A percentile compares a stretch with the other conserved stretches of the same genome.
These are phyloP conservation scores for Micropterix aruncella DNA, from an alignment of 2,888 invertebrate genomes.

Conservation along the genomic window DNA sequence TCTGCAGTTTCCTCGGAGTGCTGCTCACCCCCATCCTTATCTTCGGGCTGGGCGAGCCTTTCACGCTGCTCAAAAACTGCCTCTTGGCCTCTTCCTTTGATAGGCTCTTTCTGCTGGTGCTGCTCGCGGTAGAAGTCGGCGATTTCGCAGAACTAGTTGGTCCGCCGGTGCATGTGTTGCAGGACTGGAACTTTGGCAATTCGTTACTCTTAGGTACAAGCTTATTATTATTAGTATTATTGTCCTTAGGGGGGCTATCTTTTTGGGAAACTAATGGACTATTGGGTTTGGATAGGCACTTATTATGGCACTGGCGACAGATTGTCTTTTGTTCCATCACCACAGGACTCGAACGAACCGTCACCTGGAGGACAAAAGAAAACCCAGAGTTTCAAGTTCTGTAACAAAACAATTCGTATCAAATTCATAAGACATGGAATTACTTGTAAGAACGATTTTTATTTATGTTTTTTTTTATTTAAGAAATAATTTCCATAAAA, in stretches of 20 bases:
- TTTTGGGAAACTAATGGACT: conserved; percentile 34
- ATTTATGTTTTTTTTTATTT: no score
- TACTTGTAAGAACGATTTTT: no score
- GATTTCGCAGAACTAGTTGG: no score
- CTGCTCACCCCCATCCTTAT: background rate
- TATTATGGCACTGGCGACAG: conserved; percentile 66
- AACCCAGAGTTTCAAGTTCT: no score
- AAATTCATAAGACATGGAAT: no score
- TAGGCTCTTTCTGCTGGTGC: background rate
- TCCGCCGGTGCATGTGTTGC: background rate
- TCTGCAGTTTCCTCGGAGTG: background rate
- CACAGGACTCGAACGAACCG: conserved; percentile 61
- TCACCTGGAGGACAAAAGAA: conserved; percentile 47
- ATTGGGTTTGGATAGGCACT: conserved; percentile 48
- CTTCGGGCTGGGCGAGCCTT: background rate
- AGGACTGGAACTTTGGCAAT: conserved; percentile 3
- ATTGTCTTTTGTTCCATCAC: conserved; percentile 58
- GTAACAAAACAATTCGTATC: no score
- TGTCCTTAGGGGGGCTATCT: conserved; percentile 18
- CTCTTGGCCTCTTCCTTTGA: background rate
- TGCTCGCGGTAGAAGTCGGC: background rate
- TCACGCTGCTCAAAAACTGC: conserved; percentile 1
- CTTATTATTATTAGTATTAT: conserved; percentile 1
- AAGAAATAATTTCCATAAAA: no score
- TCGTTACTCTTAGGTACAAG: background rate